Percentiles rank a stretch among this genome's conserved stretches.
These are phyloP conservation scores for Drosophila mayri DNA, from an alignment of 1,140 invertebrate species.

Conservation along the genomic window DNA sequence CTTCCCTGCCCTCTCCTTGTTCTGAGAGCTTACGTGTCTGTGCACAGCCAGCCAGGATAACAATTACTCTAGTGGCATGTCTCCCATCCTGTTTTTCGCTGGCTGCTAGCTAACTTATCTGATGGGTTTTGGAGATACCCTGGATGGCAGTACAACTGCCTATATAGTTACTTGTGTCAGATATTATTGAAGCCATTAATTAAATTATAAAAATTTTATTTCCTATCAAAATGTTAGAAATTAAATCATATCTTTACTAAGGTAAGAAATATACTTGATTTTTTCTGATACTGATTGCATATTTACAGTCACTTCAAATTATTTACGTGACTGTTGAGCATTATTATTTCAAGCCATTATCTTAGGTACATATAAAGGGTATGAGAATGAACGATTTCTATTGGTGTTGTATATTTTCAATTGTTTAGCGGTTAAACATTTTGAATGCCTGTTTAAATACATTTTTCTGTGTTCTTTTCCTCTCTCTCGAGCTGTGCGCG, in stretches of 20 bases:
- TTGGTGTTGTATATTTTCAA: constrained; percentile 50
- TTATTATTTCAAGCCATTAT: neutral
- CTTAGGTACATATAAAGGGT: neutral
- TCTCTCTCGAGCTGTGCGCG: constrained; percentile 5
- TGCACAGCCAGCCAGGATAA: constrained; percentile 76
- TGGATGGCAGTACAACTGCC: neutral
- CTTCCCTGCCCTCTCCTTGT: constrained; percentile 11
- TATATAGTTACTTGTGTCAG: neutral
- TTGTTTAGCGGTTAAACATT: constrained; percentile 74
- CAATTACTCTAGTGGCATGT: constrained; percentile 76
- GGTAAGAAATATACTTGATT: neutral
- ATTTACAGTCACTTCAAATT: neutral
- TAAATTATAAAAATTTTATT: too few relatives aligned
- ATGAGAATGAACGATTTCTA: constrained; percentile 7
- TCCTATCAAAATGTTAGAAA: too few relatives aligned
- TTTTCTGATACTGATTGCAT: too few relatives aligned
- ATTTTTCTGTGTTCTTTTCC: constrained; percentile 8
- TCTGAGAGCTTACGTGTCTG: constrained; percentile 69
- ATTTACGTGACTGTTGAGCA: neutral
- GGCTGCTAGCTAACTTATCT: constrained; percentile 20
- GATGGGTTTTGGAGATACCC: constrained; percentile 13
- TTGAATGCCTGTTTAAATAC: constrained; percentile 53
- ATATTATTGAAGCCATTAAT: neutral
- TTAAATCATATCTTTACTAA: neutral
- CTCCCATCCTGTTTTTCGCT: constrained; percentile 34